These are phyloP conservation scores for Pterocles orientalis DNA, from an alignment of 2,113 vertebrate genomes.

Conservation along the genomic window DNA sequence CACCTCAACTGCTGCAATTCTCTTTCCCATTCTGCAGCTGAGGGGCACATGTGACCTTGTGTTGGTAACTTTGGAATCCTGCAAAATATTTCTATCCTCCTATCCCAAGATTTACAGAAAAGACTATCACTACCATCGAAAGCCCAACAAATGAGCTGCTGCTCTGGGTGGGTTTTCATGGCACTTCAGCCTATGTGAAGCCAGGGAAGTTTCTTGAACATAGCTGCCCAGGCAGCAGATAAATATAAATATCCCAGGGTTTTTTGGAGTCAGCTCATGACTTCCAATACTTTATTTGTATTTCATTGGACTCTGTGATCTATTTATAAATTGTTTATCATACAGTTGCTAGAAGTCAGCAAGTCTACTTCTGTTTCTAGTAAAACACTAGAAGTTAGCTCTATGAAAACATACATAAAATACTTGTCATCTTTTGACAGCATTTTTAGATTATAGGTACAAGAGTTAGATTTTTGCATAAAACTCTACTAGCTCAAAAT, in stretches of 20 bases:
- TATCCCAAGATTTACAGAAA: neutral
- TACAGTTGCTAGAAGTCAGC: constrained; percentile 21
- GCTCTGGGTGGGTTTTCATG: neutral
- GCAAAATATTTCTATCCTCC: neutral
- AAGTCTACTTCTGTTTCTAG: neutral
- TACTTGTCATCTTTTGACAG: neutral
- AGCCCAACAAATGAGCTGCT: neutral
- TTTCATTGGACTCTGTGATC: constrained; percentile 6
- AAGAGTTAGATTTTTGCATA: neutral
- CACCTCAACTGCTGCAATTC: neutral
- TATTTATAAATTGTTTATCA: constrained; percentile 54
- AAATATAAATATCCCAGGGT: neutral
- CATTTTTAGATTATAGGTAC: neutral
- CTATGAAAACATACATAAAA: neutral
- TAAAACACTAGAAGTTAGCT: neutral
- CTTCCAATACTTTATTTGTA: constrained; percentile 41
- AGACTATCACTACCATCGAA: neutral
- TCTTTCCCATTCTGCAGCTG: neutral
- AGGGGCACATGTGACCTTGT: accelerated
- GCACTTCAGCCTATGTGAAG: neutral
- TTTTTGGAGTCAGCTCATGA: neutral
- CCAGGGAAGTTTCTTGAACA: neutral
- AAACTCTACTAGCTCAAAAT: neutral
- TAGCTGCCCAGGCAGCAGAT: neutral
- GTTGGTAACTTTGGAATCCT: neutral